Evolutionary conservation across 2,888 invertebrate genomes (phyloP).

Genomic region (Monochamus alternatus): DNA sequence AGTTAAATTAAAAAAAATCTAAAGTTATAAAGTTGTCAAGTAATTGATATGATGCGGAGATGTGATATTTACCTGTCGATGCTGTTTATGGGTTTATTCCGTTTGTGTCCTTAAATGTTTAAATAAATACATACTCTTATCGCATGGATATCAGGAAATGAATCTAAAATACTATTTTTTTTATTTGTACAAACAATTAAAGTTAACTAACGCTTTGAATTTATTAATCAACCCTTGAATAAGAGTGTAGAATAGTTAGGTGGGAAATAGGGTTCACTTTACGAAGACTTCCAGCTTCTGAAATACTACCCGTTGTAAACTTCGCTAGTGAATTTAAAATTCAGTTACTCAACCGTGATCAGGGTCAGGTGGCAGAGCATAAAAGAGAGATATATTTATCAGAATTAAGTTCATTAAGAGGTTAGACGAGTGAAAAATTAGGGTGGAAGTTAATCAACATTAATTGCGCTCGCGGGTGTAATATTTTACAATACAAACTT

Average conservation of each 20-base stretch:
- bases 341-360: slow-evolving; percentile 14
- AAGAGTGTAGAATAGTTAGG: no score
- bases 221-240: no score
- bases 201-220: no score
- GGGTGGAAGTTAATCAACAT: slow-evolving; percentile 59
- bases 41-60: no score
- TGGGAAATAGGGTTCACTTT: not conserved
- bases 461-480: slow-evolving; percentile 57
- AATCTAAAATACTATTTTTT: not conserved
- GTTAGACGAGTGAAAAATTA: slow-evolving; percentile 56
- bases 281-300: not conserved
- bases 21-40: no score
- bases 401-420: slow-evolving; percentile 57
- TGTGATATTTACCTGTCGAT: no score
- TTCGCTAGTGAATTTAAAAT: slow-evolving; percentile 19
- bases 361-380: slow-evolving; percentile 24
- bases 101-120: no score
- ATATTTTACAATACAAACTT: slow-evolving; percentile 58
- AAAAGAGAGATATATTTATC: slow-evolving; percentile 54
- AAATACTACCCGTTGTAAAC: not conserved
- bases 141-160: not conserved
- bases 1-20: no score
- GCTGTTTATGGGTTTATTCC: no score
- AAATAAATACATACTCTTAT: not conserved
- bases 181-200: not conserved